Percentiles rank a stretch among this genome's conserved stretches.
These are phyloP conservation scores for Synergus laeviventris DNA, from an alignment of 2,888 invertebrate genomes.

Conservation along the genomic window DNA sequence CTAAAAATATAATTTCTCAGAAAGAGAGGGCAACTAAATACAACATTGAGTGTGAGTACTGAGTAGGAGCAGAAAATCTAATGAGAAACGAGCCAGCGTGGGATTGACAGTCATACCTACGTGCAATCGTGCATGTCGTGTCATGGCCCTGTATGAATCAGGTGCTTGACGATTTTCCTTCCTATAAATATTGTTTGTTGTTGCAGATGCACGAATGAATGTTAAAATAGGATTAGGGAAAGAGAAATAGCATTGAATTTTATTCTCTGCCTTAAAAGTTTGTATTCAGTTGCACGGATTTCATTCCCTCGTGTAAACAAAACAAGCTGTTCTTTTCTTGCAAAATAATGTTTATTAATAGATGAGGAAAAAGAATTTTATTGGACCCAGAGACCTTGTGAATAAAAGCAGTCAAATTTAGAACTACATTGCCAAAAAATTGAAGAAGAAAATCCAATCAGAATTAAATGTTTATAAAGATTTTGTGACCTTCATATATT, in stretches of 20 bases:
- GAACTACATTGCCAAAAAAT: too few species aligned
- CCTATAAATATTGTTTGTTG: slow-evolving; percentile 4
- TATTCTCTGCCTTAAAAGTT: not conserved
- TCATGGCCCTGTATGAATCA: slow-evolving; percentile 17
- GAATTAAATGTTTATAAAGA: too few species aligned
- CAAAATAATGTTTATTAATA: not conserved
- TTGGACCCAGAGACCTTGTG: not conserved
- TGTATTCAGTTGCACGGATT: not conserved
- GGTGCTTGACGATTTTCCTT: not conserved
- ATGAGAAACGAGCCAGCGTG: not conserved
- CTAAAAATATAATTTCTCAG: slow-evolving; percentile 33
- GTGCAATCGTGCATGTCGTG: not conserved
- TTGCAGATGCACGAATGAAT: not conserved
- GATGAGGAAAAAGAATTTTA: not conserved
- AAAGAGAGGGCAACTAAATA: not conserved
- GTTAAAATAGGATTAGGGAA: not conserved
- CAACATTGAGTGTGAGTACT: not conserved
- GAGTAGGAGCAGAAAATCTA: not conserved
- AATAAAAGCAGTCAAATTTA: not conserved
- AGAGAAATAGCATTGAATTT: not conserved
- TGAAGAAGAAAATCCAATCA: too few species aligned
- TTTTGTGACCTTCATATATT: too few species aligned
- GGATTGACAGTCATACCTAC: not conserved
- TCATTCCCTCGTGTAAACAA: not conserved
- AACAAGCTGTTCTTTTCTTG: not conserved